Evolutionary conservation across 2,888 invertebrate species (phyloP), one percentile per base, ranked within the genome.

Genomic region (Standfussiana lucernea): DNA sequence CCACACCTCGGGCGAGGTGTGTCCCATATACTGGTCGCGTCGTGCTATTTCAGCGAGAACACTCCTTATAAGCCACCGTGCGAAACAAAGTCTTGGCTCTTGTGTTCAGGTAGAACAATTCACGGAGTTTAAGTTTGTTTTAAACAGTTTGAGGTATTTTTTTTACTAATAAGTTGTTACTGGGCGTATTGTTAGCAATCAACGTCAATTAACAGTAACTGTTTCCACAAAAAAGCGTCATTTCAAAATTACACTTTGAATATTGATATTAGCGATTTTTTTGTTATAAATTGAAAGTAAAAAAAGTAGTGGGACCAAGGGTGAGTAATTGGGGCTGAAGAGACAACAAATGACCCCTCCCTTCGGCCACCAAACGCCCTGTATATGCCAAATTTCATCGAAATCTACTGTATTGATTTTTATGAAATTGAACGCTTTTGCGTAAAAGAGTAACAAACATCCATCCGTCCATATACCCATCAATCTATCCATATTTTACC

Each of bases 1-100:
- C 86, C 80, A 86, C 88, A 88, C 88, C 82, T 86, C 80, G 35
- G 77, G 88, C 81, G 83, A 85, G 83, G 77, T 80, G 85, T 89
- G 90, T 69, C 86, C 89, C 80, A 90, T 84, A 91, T 90, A 90
- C 75, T 72, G 77, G 72, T 74, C 76, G 47, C 15, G 79, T 75
- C 75, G 77, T 73, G 81, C 83, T 88, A 88, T 89, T 87, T 86
- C 83, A 86, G 86, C 82, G 77, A 83, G 80, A 84, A 82, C 78
- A 81, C 78, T 56, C 68, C 81, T 86, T 84, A 84, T 82, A 80
- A 80, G 80, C 78, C 75, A 79, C 77, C 65, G 67, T 66, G 65
- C 15, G 71, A 72, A 62, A 79, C 77, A 77, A 84, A 85, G 71
- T 56, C 50, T 73, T 68, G 18, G 8, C 47, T 59, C 28, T 40